Evolutionary conservation across 2,797 vertebrate species (phyloP), one percentile per base, ranked within the genome.

Genomic region (Siniperca scherzeri): DNA sequence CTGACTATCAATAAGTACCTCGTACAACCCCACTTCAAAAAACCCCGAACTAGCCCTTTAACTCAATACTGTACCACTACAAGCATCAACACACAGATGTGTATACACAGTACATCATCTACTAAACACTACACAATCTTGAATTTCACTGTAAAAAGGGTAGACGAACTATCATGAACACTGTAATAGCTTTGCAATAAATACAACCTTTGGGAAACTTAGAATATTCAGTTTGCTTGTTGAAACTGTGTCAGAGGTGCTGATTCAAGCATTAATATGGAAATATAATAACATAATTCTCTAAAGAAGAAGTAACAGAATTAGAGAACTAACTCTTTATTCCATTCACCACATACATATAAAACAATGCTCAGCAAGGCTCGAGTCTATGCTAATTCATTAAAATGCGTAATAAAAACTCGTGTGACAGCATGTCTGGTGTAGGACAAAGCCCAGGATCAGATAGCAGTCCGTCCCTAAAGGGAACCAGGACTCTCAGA

Each of bases 381-480:
- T 64, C 14, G 25, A 30, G 3, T 3, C 30, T 11, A 3, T 46
- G n/a, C 57, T 2, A 25, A 75, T 19, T 53, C 33, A 52, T 27
- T 42, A 1, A 65, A 52, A 69, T n/a, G 27, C 6, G 13, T 46
- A 0, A 22, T 52, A 48, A 60, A 70, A 66, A 21, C 48, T 64
- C 7, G 27, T 52, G 73, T 52, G 62, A 81, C 71, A 73, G 52
- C 42, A 46, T 4, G 78, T 87, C 84, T 87, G 83, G 64, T 78
- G 65, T 4, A 33, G 55, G 66, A 91, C 87, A 85, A 88, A 87
- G 77, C 46, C 64, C n/a, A 17, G 72, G 81, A 89, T 87, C 88
- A 69, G 74, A 62, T 83, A 21, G 40, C 88, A 11, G 57, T 65
- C 52, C 21, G 64, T n/a, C 30, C 66, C 69, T 68, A 8, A 77